These are phyloP conservation scores for Aix galericulata DNA, from an alignment of 2,113 vertebrate species.

Conservation along the genomic window DNA sequence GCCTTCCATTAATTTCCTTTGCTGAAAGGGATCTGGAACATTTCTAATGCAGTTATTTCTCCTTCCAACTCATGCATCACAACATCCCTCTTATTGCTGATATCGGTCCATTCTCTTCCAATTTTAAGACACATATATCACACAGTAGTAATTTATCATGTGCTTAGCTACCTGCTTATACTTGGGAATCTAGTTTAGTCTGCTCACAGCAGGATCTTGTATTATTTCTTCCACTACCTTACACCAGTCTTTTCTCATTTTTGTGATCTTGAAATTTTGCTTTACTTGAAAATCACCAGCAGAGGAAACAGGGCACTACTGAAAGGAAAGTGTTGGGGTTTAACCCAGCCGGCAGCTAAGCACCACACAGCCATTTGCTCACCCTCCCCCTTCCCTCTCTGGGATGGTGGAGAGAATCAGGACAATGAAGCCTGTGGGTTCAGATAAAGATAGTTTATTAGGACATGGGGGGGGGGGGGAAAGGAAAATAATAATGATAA, in stretches of 20 bases:
- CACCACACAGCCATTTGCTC: no score
- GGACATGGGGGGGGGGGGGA: no score
- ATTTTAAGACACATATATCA: conserved; percentile 18
- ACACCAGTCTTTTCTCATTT: background rate
- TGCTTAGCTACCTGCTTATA: background rate
- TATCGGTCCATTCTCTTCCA: conserved; percentile 24
- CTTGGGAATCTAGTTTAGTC: background rate
- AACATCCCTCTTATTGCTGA: background rate
- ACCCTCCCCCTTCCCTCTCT: no score
- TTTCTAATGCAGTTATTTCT: conserved; percentile 35
- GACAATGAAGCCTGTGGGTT: no score
- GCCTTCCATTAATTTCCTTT: conserved; percentile 31
- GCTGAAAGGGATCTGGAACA: conserved; percentile 16
- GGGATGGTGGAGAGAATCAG: no score
- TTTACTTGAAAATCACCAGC: background rate
- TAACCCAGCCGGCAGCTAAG: no score
- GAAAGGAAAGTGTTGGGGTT: background rate
- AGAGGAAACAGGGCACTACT: background rate
- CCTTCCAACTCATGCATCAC: background rate
- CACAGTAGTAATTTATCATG: conserved; percentile 5
- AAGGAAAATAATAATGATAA: no score
- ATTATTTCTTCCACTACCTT: background rate
- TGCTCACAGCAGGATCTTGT: background rate
- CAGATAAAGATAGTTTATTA: no score
- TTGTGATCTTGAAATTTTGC: background rate